phyloP scores from a whole-genome alignment of 2,888 invertebrate species.

The Eurytoma californica region DNA sequence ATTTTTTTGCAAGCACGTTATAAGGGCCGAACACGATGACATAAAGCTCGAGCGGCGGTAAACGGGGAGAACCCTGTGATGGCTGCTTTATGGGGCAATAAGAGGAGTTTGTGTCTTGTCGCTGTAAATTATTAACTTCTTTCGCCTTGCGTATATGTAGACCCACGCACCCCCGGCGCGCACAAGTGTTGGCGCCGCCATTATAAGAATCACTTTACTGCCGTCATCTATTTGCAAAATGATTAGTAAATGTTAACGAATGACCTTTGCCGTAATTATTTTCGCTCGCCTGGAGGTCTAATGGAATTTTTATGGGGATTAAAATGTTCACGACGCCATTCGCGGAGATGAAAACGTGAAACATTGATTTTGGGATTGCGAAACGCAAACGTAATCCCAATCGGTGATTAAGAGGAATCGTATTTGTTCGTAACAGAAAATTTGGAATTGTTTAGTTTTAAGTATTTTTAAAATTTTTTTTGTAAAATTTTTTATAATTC shows the following conservation, averaged over 20 bases:
- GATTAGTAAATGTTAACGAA: conserved; percentile 34
- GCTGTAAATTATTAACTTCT: conserved; percentile 70
- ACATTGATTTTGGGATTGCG: no score
- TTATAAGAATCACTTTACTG: conserved; percentile 40
- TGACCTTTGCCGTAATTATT: neutral
- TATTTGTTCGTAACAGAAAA: no score
- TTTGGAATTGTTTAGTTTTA: no score
- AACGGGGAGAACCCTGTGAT: conserved; percentile 58
- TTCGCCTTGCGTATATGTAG: conserved; percentile 12
- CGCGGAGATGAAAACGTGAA: no score
- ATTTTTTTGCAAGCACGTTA: neutral
- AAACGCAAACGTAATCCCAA: no score
- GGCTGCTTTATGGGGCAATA: conserved; percentile 72
- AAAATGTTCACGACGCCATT: no score
- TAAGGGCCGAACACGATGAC: neutral
- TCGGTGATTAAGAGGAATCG: no score
- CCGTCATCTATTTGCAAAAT: conserved; percentile 10
- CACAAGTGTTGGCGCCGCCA: conserved; percentile 4
- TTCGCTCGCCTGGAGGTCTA: neutral
- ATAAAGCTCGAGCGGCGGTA: conserved; percentile 48
- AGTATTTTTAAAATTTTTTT: no score
- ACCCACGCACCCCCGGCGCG: neutral
- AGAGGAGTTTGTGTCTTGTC: conserved; percentile 68
- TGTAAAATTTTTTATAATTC: no score
- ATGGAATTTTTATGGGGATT: no score